Conservation (phyloP, 1,140 invertebrate species). For the Bombus pascuorum region DNA sequence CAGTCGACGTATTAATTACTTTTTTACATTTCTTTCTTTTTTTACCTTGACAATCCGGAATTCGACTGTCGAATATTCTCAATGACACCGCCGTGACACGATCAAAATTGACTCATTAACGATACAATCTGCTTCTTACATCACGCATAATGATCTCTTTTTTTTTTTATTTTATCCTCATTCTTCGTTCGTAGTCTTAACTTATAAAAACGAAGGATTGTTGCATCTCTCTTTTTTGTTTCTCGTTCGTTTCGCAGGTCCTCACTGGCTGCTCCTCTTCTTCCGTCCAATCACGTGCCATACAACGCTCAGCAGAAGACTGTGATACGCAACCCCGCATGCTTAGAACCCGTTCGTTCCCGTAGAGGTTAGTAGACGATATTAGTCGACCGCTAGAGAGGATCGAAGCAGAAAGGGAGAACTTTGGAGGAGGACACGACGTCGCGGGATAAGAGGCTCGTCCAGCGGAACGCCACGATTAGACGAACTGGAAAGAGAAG, state of each 20-base stretch:
- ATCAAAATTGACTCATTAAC: background rate
- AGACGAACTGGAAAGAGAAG: constrained; percentile 53
- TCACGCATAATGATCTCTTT: background rate
- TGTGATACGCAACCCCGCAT: constrained; percentile 77
- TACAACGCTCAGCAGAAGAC: constrained; percentile 73
- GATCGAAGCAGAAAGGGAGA: constrained; percentile 1
- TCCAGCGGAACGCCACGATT: constrained; percentile 43
- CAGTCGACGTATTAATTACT: background rate
- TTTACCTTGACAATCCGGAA: background rate
- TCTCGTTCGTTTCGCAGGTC: constrained; percentile 36
- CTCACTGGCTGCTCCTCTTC: constrained; percentile 21
- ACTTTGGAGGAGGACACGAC: background rate
- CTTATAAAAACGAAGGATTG: too few relatives aligned
- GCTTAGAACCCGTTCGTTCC: constrained; percentile 57
- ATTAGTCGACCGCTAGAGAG: constrained; percentile 44
- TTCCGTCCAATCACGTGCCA: constrained; percentile 74
- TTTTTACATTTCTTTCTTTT: background rate
- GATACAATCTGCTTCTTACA: too few relatives aligned
- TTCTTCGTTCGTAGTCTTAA: background rate
- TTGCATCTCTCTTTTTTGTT: constrained; percentile 4
- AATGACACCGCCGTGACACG: background rate
- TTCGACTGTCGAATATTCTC: background rate
- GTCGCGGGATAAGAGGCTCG: constrained; percentile 24
- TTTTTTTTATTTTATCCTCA: background rate
- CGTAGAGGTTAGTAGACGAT: constrained; percentile 67